phyloP scores from a whole-genome alignment of 1,140 invertebrate genomes.

The Pseudobourletiella spinata region DNA sequence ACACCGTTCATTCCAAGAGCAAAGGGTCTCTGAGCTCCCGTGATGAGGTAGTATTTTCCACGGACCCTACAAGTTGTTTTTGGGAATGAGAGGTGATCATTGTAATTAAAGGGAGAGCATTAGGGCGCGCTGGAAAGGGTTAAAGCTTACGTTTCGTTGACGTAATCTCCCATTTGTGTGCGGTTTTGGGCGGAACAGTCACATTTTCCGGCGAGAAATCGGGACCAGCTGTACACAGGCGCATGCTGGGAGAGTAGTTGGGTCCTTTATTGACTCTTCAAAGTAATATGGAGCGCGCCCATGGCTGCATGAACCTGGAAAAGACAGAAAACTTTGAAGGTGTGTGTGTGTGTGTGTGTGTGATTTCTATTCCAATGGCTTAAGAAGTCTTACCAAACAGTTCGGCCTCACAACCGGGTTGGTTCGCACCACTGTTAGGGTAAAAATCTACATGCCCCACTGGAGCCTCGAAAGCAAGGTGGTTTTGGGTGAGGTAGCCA shows the following conservation, averaged over 20 bases:
- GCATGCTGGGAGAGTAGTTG: constrained; percentile 25
- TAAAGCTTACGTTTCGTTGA: too few species aligned
- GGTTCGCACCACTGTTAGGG: constrained; percentile 19
- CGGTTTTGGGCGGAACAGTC: constrained; percentile 11
- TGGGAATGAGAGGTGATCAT: too few species aligned
- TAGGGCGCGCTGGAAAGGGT: too few species aligned
- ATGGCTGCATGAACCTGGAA: constrained; percentile 37
- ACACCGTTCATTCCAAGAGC: too few species aligned
- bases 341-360: background rate
- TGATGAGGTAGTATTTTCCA: too few species aligned
- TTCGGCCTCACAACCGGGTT: constrained; percentile 28
- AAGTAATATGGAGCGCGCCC: constrained; percentile 39
- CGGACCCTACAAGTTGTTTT: too few species aligned
- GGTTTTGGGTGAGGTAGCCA: constrained; percentile 22
- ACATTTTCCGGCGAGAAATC: constrained; percentile 22
- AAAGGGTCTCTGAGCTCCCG: too few species aligned
- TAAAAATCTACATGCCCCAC: constrained; percentile 52
- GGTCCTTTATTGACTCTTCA: constrained; percentile 41
- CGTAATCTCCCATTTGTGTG: too few species aligned
- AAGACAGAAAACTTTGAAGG: background rate
- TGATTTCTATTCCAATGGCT: background rate
- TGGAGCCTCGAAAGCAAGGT: constrained; percentile 46
- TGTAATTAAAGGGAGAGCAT: too few species aligned
- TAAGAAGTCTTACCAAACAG: constrained; percentile 12
- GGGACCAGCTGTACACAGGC: constrained; percentile 24